Base-by-base conservation (phyloP, 2,797 vertebrate genomes). In the Benthosema pterotum region DNA sequence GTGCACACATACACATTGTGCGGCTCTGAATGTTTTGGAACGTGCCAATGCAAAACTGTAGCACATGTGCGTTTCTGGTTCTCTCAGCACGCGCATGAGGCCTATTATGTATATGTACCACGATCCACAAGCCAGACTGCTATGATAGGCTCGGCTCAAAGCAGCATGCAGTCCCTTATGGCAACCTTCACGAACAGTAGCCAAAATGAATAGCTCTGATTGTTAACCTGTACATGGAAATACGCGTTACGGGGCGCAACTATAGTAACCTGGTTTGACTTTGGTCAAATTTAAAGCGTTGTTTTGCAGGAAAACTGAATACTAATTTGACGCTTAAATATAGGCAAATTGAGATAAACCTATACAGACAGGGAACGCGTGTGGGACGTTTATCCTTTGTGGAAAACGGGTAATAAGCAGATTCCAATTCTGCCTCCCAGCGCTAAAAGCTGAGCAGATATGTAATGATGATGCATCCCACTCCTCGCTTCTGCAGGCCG, bases 321-420 rank as follows among this genome's bases (percentile, higher is more conserved):
- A 74, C 67, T 80, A 82, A 87, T 87, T 72, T 84, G 67, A 81
- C 70, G 75, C 78, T 78, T 87, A 89, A n/a, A 88, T 89, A 79
- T 84, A 84, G 28, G 77, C 84, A 86, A 88, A 88, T 87, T 77
- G 77, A 79, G 75, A 69, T 63, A 85, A 80, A 88, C 88, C 60
- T 88, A 80, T 83, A 87, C 81, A 88, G 80, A 83, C 79, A 72
- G 84, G 79, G 84, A 65, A 57, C 65, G 80, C 89, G 90, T 89
- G 89, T 90, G 89, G 82, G 82, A 86, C 81, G 87, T 82, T 91
- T 77, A 89, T 88, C 88, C 90, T 82, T n/a, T 79, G 83, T 83
- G 86, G 84, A 85, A n/a, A 83, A 84, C 77, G 90, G 86, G 82
- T 92, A 92, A 92, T 91, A 90, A 90, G 87, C 84, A 83, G 87